phyloP scores from a whole-genome alignment of 2,113 vertebrate genomes.

The Podarcis muralis region DNA sequence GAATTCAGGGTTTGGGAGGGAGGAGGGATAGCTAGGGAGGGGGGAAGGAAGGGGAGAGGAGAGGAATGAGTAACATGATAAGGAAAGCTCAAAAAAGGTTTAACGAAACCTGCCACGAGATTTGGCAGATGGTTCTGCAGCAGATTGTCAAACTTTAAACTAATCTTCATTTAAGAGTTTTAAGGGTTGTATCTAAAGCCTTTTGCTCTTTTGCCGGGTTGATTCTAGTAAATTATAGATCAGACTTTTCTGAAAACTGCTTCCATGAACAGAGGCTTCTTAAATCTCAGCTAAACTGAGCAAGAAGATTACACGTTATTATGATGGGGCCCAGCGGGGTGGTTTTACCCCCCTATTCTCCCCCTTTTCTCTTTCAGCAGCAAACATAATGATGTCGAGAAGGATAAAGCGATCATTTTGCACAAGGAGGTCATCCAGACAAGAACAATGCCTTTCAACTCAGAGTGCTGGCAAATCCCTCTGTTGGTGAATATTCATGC shows the following conservation, averaged over 20 bases:
- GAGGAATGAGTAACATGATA: slow-evolving; percentile 16
- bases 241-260: slow-evolving; percentile 73
- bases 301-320: slow-evolving; percentile 83
- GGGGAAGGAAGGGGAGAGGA: background rate
- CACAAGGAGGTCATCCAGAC: slow-evolving; percentile 71
- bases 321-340: slow-evolving; percentile 75
- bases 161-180: slow-evolving; percentile 83
- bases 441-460: slow-evolving; percentile 69
- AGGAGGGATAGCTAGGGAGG: background rate
- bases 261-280: slow-evolving; percentile 74
- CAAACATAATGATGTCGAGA: slow-evolving; percentile 78
- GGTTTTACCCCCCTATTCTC: slow-evolving; percentile 39
- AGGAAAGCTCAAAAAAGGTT: slow-evolving; percentile 60
- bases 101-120: slow-evolving; percentile 72
- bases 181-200: slow-evolving; percentile 78
- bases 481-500: slow-evolving; percentile 33
- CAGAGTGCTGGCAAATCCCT: slow-evolving; percentile 54
- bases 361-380: slow-evolving; percentile 39
- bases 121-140: slow-evolving; percentile 76
- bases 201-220: slow-evolving; percentile 78
- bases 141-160: slow-evolving; percentile 79
- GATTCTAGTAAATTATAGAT: slow-evolving; percentile 82
- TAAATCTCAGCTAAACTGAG: slow-evolving; percentile 81
- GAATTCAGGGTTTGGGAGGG: background rate
- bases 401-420: slow-evolving; percentile 75